These are phyloP conservation scores for Lagria hirta DNA, from an alignment of 2,888 invertebrate genomes.

Conservation along the genomic window DNA sequence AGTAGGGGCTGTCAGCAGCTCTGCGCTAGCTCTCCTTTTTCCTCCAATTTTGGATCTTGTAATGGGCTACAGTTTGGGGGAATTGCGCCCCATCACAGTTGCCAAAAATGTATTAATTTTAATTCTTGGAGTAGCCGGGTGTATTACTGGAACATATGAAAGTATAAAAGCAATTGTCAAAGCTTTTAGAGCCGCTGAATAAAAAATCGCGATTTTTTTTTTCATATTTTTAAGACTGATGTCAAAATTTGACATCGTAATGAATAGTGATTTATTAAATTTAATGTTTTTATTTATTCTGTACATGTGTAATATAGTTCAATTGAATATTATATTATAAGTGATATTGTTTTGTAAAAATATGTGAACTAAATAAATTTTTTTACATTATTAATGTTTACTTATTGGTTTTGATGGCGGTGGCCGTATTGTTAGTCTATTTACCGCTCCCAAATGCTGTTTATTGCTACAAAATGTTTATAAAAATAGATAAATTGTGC, in stretches of 20 bases:
- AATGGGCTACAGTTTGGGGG: conserved; percentile 62
- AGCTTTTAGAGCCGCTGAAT: conserved; percentile 51
- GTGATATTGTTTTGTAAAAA: conserved; percentile 19
- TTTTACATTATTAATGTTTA: too few species aligned
- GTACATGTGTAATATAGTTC: conserved; percentile 25
- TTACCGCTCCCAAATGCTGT: too few species aligned
- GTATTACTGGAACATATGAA: conserved; percentile 73
- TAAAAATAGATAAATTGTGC: too few species aligned
- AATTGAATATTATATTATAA: conserved; percentile 16
- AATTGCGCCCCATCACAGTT: conserved; percentile 54
- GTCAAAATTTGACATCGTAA: conserved; percentile 21
- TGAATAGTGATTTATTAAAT: conserved; percentile 21
- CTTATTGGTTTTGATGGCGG: too few species aligned
- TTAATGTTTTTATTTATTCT: conserved; percentile 26
- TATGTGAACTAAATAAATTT: too few species aligned
- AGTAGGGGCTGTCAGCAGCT: conserved; percentile 88
- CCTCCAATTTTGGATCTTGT: conserved; percentile 86
- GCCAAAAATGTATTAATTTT: conserved; percentile 67
- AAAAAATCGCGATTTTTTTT: conserved; percentile 5
- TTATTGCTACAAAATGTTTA: too few species aligned
- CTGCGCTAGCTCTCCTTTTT: conserved; percentile 82
- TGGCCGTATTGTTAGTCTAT: too few species aligned
- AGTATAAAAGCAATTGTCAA: conserved; percentile 65
- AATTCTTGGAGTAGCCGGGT: conserved; percentile 69
- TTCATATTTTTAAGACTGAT: conserved; percentile 14